Evolutionary conservation across 2,113 vertebrate species (phyloP), one percentile per base, ranked within the genome.

Genomic region (Trematomus loennbergii): DNA sequence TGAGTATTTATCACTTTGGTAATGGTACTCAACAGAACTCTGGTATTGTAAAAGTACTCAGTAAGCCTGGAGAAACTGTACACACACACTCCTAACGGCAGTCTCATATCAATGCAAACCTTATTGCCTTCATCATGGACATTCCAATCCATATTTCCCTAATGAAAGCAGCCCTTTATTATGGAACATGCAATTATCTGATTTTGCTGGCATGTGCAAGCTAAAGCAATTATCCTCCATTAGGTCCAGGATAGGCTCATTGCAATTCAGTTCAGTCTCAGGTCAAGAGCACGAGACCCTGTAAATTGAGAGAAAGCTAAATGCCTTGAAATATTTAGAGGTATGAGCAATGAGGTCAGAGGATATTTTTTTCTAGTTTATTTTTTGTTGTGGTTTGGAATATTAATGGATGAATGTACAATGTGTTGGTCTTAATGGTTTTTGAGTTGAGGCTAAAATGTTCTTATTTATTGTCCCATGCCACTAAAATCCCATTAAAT

Each of bases 221-320:
- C 58, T 70, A 45, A 64, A 33, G 61, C 58, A 80, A 67, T 90
- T 76, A 87, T 6, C 54, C 54, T 84, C 76, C 79, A 79, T 86
- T 85, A 69, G 25, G 11, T 70, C 33, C 36, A 62, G 33, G 43
- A 78, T 50, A 8, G 55, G 36, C 76, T 87, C 63, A 90, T 89
- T 85, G 15, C 53, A 61, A 90, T 82, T 88, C 84, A 78, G 65
- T 86, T 77, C 63, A 81, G 71, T 57, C 72, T 60, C 15, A 63
- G 8, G 72, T 79, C 73, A 82, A 22, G 13, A 71, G 25, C 54
- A 46, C 71, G 64, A 79, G 48, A 58, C 74, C 71, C 78, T 46
- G 53, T 83, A 66, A 79, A 78, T 17, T 20, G 4, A 78, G 17
- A 66, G 54, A 78, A 74, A 68, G 72, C 4, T 5, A 45, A 49